Conservation (phyloP, 2,113 vertebrate genomes). For the Pampusana beccarii region DNA sequence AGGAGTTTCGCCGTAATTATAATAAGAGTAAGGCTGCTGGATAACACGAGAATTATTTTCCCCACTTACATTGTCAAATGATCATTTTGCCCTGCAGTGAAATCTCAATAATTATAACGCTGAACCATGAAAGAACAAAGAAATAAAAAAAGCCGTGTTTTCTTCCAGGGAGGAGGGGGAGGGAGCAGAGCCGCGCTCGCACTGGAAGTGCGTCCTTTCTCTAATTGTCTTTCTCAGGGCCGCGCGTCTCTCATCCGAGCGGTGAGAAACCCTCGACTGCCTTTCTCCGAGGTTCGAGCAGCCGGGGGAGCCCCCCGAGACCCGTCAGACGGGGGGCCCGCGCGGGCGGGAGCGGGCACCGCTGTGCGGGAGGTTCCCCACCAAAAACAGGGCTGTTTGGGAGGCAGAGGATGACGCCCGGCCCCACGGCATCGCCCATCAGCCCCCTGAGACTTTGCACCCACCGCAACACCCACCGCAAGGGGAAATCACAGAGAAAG, state of each 20-base stretch:
- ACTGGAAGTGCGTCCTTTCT: neutral
- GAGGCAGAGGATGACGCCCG: too few relatives aligned
- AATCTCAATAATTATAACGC: conserved; percentile 65
- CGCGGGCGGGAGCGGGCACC: neutral
- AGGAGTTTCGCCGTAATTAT: conserved; percentile 31
- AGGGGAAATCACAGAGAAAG: neutral
- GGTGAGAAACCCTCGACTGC: rapidly evolving
- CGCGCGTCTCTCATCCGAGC: rapidly evolving
- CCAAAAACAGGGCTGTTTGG: rapidly evolving
- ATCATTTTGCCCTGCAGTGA: conserved; percentile 63
- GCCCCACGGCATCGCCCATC: neutral
- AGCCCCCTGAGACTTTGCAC: neutral
- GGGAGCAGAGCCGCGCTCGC: neutral
- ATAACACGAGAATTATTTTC: conserved; percentile 37
- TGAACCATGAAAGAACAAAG: conserved; percentile 52
- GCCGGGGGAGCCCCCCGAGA: rapidly evolving
- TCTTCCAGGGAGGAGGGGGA: neutral
- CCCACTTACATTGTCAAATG: conserved; percentile 59
- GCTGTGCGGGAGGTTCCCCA: neutral
- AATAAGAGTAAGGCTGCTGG: conserved; percentile 38
- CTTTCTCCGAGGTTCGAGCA: rapidly evolving
- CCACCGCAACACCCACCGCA: rapidly evolving
- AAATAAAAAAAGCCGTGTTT: conserved; percentile 29
- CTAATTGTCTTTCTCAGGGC: neutral
- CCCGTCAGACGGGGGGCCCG: rapidly evolving